phyloP scores from a whole-genome alignment of 2,888 invertebrate species.

The Drosophila borborema region DNA sequence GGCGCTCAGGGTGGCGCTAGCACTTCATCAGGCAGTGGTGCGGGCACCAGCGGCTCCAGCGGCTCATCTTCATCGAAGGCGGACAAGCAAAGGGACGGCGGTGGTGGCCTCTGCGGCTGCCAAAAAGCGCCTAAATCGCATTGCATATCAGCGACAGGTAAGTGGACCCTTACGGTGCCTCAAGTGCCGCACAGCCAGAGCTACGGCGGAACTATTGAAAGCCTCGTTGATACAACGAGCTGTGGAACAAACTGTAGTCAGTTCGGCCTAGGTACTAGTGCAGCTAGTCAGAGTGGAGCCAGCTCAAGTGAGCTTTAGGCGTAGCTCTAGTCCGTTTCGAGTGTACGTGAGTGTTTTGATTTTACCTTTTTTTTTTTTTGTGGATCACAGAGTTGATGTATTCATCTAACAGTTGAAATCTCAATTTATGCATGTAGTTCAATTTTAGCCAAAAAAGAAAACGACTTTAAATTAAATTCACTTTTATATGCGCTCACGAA shows the following conservation, averaged over 20 bases:
- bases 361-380: too few species aligned
- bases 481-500: too few species aligned
- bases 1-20: slow-evolving; percentile 46
- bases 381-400: too few species aligned
- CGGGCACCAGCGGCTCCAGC: slow-evolving; percentile 9
- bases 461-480: too few species aligned
- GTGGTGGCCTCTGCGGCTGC: slow-evolving; percentile 83
- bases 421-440: too few species aligned
- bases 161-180: slow-evolving; percentile 38
- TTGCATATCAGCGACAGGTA: slow-evolving; percentile 85
- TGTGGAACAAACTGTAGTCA: not conserved
- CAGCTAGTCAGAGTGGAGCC: not conserved
- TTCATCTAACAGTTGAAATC: too few species aligned
- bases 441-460: too few species aligned
- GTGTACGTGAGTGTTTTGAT: not conserved
- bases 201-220: not conserved
- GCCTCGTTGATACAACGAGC: not conserved
- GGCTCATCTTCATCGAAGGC: slow-evolving; percentile 37
- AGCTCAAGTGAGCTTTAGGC: not conserved
- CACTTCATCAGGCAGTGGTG: slow-evolving; percentile 37
- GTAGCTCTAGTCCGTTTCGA: not conserved
- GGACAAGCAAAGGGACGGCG: slow-evolving; percentile 82
- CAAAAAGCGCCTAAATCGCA: slow-evolving; percentile 85
- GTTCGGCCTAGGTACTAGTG: not conserved
- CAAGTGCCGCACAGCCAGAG: not conserved